Percentiles rank a stretch among this genome's conserved stretches.
These are phyloP conservation scores for Sebastolobus alascanus DNA, from an alignment of 2,797 vertebrate genomes.

Conservation along the genomic window DNA sequence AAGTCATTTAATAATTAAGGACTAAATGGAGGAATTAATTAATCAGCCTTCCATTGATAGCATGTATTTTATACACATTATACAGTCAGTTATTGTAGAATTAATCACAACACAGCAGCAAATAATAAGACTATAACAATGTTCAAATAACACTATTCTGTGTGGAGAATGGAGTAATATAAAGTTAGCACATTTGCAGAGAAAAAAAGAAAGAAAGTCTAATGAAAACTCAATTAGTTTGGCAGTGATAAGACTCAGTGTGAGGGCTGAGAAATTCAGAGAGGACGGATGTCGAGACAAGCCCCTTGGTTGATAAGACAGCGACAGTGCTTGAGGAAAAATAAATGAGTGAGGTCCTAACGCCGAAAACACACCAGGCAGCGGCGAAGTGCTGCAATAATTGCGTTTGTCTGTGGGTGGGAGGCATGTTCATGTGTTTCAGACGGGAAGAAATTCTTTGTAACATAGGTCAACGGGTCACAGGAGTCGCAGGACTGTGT, in stretches of 20 bases:
- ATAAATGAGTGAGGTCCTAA: background rate
- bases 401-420: background rate
- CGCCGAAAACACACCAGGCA: background rate
- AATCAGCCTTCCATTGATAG: background rate
- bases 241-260: background rate
- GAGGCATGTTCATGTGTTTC: background rate
- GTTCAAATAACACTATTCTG: background rate
- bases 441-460: background rate
- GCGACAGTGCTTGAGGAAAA: background rate
- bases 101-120: constrained; percentile 4
- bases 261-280: background rate
- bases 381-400: background rate
- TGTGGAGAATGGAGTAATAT: background rate
- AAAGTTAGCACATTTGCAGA: background rate
- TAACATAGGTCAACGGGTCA: background rate
- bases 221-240: constrained; percentile 30
- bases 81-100: background rate
- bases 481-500: background rate
- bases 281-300: background rate
- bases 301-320: constrained; percentile 10
- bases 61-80: background rate
- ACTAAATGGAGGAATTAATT: background rate
- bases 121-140: background rate
- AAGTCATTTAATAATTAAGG: background rate
- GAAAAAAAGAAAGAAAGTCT: background rate